Conservation (phyloP, 1,140 invertebrate species). For the Drosophila tsacasi region DNA sequence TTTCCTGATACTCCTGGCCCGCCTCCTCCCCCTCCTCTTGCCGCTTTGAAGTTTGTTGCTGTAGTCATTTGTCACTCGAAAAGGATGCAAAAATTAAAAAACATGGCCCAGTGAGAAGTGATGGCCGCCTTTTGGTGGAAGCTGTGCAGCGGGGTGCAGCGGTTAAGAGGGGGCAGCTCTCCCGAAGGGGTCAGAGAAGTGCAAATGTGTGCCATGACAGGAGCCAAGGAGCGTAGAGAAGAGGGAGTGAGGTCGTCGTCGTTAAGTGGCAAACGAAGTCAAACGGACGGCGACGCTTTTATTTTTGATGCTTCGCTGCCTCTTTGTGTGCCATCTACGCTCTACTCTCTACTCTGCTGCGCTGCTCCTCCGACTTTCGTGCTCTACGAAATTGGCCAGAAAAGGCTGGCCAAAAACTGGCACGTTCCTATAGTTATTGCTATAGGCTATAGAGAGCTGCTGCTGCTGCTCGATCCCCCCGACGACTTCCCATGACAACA, state of each 20-base stretch:
- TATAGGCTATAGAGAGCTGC: constrained; percentile 20
- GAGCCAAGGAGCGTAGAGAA: background rate
- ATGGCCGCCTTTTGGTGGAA: constrained; percentile 27
- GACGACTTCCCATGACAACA: constrained; percentile 52
- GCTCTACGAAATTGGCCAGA: constrained; percentile 55
- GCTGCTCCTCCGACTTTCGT: constrained; percentile 10
- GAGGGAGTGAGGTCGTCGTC: background rate
- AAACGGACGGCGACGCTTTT: constrained; percentile 66
- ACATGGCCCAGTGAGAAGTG: constrained; percentile 43
- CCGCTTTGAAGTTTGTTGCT: constrained; percentile 66
- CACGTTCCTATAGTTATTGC: constrained; percentile 47
- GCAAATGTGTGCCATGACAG: constrained; percentile 76
- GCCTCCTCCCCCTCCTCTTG: background rate
- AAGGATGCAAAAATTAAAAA: constrained; percentile 56
- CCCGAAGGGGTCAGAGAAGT: constrained; percentile 34
- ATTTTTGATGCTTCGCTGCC: constrained; percentile 76
- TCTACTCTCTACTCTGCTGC: constrained; percentile 5
- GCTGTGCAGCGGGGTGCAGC: background rate
- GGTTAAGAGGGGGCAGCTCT: background rate
- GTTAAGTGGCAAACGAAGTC: constrained; percentile 75
- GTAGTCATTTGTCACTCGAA: constrained; percentile 76
- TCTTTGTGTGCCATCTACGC: constrained; percentile 34
- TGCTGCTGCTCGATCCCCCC: constrained; percentile 21
- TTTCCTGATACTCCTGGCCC: background rate
- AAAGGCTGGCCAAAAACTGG: constrained; percentile 60